Evolutionary conservation across 1,140 invertebrate species (phyloP).

Genomic region (Dufourea novaeangliae): DNA sequence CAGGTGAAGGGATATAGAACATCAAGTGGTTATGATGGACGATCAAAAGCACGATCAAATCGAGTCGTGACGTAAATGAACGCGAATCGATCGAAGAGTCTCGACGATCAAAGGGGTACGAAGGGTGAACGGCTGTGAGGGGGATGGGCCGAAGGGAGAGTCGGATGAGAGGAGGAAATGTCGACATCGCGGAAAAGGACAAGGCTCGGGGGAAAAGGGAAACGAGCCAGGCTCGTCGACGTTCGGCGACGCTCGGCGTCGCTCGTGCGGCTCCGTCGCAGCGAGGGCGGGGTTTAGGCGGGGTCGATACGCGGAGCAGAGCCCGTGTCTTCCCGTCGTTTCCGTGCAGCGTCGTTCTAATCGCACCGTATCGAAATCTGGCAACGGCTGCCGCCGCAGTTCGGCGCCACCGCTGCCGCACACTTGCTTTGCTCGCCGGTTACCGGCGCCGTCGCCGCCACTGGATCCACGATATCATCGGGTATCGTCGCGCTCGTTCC

Average conservation of each 20-base stretch:
- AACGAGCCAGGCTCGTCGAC: conserved; percentile 38
- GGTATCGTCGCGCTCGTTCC: conserved; percentile 28
- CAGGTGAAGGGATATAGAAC: too few species aligned
- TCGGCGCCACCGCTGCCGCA: conserved; percentile 44
- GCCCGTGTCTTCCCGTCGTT: conserved; percentile 70
- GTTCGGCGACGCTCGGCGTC: conserved; percentile 60
- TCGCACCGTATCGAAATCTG: conserved; percentile 63
- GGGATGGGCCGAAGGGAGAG: background rate
- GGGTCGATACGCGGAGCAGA: conserved; percentile 76
- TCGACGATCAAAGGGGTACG: background rate
- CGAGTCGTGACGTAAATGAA: background rate
- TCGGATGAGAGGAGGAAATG: conserved; percentile 19
- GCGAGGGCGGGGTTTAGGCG: conserved; percentile 80
- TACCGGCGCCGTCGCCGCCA: background rate
- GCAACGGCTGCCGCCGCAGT: conserved; percentile 47
- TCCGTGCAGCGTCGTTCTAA: conserved; percentile 70
- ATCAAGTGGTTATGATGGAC: background rate
- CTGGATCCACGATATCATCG: conserved; percentile 28
- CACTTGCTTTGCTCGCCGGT: conserved; percentile 10
- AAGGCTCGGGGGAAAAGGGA: conserved; percentile 32
- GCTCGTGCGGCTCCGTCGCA: conserved; percentile 64
- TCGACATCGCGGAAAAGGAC: conserved; percentile 33
- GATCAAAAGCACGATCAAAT: background rate
- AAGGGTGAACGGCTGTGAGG: background rate
- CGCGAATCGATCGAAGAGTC: background rate